These are phyloP conservation scores for Oplegnathus fasciatus DNA, from an alignment of 2,113 vertebrate genomes.

Conservation along the genomic window DNA sequence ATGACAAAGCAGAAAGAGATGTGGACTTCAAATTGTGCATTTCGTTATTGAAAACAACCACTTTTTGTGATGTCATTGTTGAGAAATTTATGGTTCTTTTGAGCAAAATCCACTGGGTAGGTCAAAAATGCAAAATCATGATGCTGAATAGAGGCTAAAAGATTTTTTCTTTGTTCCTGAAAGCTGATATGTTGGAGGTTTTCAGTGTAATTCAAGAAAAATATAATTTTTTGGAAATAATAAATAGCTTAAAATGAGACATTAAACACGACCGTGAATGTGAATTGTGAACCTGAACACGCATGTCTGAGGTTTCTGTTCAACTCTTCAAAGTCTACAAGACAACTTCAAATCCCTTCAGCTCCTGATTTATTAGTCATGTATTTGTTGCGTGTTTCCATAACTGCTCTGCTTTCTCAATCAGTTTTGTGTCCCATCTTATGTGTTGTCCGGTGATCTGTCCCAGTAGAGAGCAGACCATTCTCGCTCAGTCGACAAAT, in stretches of 20 bases:
- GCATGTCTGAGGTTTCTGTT: not conserved
- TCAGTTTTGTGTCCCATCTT: not conserved
- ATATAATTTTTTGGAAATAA: not conserved
- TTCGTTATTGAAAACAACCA: not conserved
- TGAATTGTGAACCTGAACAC: not conserved
- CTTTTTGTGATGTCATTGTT: not conserved
- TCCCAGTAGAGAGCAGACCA: not conserved
- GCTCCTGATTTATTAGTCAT: not conserved
- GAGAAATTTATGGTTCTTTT: not conserved
- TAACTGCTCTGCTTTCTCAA: not conserved
- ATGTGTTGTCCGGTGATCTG: not conserved
- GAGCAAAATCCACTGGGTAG: not conserved
- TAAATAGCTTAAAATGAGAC: not conserved
- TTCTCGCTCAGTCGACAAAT: not conserved
- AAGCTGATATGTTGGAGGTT: not conserved
- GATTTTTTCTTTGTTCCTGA: not conserved
- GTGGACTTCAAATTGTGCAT: not conserved
- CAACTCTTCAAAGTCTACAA: not conserved
- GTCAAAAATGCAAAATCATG: not conserved
- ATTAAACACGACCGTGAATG: not conserved
- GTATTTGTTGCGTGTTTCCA: not conserved
- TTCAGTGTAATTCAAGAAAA: constrained; percentile 2
- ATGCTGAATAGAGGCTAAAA: not conserved
- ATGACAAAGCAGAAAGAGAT: not conserved
- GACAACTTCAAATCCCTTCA: not conserved